phyloP scores from a whole-genome alignment of 2,888 invertebrate genomes.

The Alentia gelatinosa region DNA sequence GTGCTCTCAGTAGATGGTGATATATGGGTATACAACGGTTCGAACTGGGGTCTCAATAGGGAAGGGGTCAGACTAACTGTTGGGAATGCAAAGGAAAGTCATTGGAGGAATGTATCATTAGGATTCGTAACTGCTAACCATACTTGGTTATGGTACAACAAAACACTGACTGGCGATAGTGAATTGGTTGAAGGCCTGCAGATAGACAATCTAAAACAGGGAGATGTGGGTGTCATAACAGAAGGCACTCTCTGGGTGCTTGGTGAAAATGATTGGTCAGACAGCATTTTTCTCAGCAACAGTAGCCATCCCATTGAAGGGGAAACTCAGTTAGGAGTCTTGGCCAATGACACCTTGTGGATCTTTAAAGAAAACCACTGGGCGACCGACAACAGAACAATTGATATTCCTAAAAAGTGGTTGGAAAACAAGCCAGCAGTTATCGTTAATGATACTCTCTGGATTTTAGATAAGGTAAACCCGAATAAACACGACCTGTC shows the following conservation, averaged over 20 bases:
- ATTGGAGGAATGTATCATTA: background rate
- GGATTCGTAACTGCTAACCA: background rate
- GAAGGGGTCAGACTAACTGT: background rate
- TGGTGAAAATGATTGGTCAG: background rate
- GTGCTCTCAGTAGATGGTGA: conserved; percentile 20
- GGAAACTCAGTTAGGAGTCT: background rate
- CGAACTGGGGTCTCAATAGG: background rate
- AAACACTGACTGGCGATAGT: background rate
- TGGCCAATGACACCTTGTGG: conserved; percentile 21
- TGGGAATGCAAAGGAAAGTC: no score
- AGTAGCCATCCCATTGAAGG: background rate
- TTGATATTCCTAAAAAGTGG: background rate
- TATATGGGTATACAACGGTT: conserved; percentile 29
- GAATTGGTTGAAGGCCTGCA: background rate
- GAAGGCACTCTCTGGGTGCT: conserved; percentile 21
- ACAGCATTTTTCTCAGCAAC: background rate
- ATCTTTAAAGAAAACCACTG: background rate
- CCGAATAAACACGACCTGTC: background rate
- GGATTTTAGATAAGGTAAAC: background rate
- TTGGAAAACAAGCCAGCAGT: background rate
- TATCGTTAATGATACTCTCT: background rate
- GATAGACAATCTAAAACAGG: background rate
- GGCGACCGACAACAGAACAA: background rate
- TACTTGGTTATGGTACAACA: background rate
- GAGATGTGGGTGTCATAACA: background rate